Percentiles rank a stretch among this genome's conserved stretches.
Conservation (phyloP, 2,113 vertebrate genomes). For the Theropithecus gelada region DNA sequence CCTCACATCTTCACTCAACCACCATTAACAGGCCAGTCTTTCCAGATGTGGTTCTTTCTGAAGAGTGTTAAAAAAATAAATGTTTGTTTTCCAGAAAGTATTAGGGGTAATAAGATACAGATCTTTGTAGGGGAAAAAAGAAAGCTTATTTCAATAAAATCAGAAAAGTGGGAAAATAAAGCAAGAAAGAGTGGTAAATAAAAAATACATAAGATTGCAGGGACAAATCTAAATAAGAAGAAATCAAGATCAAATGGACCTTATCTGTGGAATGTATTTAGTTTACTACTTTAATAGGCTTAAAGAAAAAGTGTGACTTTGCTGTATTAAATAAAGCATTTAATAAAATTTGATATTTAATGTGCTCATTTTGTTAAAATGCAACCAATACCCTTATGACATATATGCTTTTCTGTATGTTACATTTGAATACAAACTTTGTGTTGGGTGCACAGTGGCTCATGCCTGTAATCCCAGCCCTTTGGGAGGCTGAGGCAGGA, state of each 20-base stretch:
- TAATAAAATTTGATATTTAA: neutral
- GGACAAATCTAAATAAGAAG: neutral
- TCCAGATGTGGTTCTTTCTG: neutral
- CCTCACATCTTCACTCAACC: neutral
- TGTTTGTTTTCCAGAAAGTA: neutral
- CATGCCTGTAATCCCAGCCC: neutral
- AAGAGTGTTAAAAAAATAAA: neutral
- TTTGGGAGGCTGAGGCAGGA: neutral
- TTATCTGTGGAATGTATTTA: conserved; percentile 11
- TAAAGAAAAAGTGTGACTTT: neutral
- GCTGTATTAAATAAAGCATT: neutral
- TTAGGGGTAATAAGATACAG: neutral
- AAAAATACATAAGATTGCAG: neutral
- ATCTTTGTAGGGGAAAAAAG: neutral
- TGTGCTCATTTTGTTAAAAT: conserved; percentile 49
- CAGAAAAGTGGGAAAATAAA: neutral
- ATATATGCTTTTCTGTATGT: neutral
- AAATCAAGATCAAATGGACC: neutral
- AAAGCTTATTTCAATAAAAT: conserved; percentile 34
- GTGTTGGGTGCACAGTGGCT: neutral
- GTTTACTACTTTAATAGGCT: neutral
- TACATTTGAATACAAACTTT: conserved; percentile 32
- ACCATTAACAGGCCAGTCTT: neutral
- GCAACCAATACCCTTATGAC: neutral
- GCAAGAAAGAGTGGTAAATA: neutral